phyloP scores from a whole-genome alignment of 2,113 vertebrate genomes.

The Cettia cetti region DNA sequence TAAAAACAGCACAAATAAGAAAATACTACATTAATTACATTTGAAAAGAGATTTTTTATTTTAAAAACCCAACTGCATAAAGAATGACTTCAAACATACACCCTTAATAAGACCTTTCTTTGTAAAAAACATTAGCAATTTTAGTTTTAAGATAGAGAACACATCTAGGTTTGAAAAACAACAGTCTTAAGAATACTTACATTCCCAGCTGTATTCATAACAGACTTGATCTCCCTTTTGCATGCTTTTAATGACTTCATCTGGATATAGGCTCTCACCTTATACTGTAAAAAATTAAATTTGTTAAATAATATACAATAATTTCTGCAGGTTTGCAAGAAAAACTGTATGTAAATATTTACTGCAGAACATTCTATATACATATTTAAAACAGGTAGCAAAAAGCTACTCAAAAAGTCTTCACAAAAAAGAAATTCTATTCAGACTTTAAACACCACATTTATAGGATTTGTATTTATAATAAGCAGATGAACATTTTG shows the following conservation, averaged over 20 bases:
- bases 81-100: neutral
- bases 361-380: neutral
- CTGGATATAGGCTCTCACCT: conserved; percentile 96
- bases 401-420: neutral
- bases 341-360: neutral
- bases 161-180: neutral
- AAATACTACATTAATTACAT: neutral
- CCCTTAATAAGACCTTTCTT: neutral
- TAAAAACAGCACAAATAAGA: neutral
- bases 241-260: conserved; percentile 98
- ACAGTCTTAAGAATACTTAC: conserved; percentile 75
- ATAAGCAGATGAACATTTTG: neutral
- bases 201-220: conserved; percentile 98
- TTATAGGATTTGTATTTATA: neutral
- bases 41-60: neutral
- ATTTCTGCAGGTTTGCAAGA: neutral
- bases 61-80: neutral
- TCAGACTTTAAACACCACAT: neutral
- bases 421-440: neutral
- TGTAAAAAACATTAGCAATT: neutral
- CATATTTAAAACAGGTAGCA: neutral
- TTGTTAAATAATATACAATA: neutral
- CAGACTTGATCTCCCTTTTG: conserved; percentile 98
- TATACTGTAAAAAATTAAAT: conserved; percentile 79
- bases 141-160: neutral